These are phyloP conservation scores for Ceyx margarethae DNA, from an alignment of 2,113 vertebrate genomes.

Conservation along the genomic window DNA sequence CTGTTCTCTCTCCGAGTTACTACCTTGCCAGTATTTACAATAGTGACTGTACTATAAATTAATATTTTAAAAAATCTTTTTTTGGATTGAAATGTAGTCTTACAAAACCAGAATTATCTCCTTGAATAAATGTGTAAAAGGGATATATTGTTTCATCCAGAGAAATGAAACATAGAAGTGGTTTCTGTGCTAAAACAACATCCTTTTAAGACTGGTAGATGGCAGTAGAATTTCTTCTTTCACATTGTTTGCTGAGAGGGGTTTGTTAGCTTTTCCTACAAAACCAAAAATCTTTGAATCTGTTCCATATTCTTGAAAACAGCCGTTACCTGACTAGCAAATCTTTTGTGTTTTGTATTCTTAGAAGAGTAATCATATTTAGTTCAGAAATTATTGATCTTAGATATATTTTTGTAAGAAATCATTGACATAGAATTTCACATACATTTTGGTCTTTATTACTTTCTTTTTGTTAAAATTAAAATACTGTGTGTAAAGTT, in stretches of 20 bases:
- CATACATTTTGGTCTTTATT: background rate
- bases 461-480: background rate
- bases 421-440: background rate
- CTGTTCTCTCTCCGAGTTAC: background rate
- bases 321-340: background rate
- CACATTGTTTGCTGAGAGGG: background rate
- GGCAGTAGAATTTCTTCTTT: conserved; percentile 58
- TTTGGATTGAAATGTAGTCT: background rate
- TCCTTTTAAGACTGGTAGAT: conserved; percentile 49
- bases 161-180: background rate
- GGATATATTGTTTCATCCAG: background rate
- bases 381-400: background rate
- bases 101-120: background rate
- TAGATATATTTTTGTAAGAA: background rate
- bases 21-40: background rate
- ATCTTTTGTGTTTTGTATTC: background rate
- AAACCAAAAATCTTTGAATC: background rate
- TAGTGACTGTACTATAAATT: background rate
- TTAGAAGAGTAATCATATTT: background rate
- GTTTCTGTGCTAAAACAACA: background rate
- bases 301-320: background rate
- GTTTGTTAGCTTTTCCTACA: background rate
- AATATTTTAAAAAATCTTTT: background rate
- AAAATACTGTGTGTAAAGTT: background rate
- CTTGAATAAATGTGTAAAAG: background rate